Evolutionary conservation across 2,113 vertebrate species (phyloP).

Genomic region (Tamias sibiricus): DNA sequence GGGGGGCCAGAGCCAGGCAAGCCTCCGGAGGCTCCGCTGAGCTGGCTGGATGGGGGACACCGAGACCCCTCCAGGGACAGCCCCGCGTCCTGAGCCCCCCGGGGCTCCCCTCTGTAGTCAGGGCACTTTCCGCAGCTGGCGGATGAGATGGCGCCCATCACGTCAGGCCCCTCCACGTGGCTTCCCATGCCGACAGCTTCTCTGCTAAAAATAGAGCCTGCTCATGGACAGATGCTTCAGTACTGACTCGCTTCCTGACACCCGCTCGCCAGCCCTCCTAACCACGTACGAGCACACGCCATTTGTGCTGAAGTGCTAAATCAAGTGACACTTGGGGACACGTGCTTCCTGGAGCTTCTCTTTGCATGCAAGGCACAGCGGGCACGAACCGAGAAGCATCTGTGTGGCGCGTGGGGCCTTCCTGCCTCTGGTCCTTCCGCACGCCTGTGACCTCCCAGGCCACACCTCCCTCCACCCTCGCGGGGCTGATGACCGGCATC

Average conservation of each 20-base stretch:
- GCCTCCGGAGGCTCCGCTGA: background rate
- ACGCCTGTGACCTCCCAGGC: background rate
- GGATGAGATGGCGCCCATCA: slow-evolving; percentile 53
- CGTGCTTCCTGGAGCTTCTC: background rate
- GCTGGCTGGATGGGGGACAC: background rate
- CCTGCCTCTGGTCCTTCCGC: background rate
- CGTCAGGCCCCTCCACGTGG: slow-evolving; percentile 67
- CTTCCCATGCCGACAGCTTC: slow-evolving; percentile 41
- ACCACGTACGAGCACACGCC: background rate
- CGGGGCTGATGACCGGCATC: fast-evolving
- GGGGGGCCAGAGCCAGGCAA: background rate
- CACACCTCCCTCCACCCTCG: too few relatives aligned
- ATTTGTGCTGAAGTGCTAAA: background rate
- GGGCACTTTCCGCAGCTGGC: background rate
- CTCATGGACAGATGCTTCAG: slow-evolving; percentile 63
- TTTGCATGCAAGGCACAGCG: fast-evolving
- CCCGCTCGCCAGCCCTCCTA: slow-evolving; percentile 34
- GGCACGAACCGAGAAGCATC: fast-evolving
- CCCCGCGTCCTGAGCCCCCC: slow-evolving; percentile 25
- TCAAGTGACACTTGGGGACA: slow-evolving; percentile 12
- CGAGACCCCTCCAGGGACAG: slow-evolving; percentile 15
- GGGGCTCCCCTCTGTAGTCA: slow-evolving; percentile 23
- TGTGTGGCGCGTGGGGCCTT: background rate
- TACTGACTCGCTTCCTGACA: slow-evolving; percentile 49
- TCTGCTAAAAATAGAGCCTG: slow-evolving; percentile 74